Evolutionary conservation across 1,140 invertebrate species (phyloP).

Genomic region (Drosophila bocki): DNA sequence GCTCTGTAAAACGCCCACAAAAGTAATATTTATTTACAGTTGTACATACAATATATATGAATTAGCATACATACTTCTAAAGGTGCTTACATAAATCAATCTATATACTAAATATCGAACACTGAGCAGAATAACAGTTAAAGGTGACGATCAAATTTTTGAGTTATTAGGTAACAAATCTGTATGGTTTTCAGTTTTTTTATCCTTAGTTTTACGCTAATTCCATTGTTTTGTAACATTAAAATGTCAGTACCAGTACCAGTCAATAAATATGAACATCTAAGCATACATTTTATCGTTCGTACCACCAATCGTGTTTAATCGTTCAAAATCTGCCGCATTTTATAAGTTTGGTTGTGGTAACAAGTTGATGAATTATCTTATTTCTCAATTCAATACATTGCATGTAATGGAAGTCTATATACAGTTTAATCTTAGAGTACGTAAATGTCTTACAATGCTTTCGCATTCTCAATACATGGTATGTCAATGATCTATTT

Average conservation of each 20-base stretch:
- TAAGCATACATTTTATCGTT: conserved; percentile 45
- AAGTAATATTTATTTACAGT: conserved; percentile 57
- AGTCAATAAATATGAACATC: conserved; percentile 56
- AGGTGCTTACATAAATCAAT: conserved; percentile 48
- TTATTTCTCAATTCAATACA: conserved; percentile 61
- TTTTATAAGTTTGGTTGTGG: conserved; percentile 31
- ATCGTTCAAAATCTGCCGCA: conserved; percentile 17
- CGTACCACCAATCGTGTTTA: conserved; percentile 26
- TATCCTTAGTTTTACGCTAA: conserved; percentile 40
- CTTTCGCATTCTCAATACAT: conserved; percentile 37
- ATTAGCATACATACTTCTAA: conserved; percentile 36
- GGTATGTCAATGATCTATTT: conserved; percentile 56
- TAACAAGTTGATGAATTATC: conserved; percentile 47
- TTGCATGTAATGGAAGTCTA: conserved; percentile 65
- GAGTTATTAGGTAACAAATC: conserved; percentile 51
- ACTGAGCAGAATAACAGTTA: conserved; percentile 52
- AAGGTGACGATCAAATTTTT: conserved; percentile 51
- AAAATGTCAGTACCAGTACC: conserved; percentile 53
- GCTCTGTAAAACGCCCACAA: conserved; percentile 36
- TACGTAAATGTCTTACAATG: conserved; percentile 61
- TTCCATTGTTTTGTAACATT: conserved; percentile 50
- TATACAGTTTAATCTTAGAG: conserved; percentile 67
- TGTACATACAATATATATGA: conserved; percentile 46
- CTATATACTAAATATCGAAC: conserved; percentile 57
- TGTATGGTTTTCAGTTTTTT: conserved; percentile 27